Evolutionary conservation across 1,140 invertebrate species (phyloP).

Genomic region (Atta texana): DNA sequence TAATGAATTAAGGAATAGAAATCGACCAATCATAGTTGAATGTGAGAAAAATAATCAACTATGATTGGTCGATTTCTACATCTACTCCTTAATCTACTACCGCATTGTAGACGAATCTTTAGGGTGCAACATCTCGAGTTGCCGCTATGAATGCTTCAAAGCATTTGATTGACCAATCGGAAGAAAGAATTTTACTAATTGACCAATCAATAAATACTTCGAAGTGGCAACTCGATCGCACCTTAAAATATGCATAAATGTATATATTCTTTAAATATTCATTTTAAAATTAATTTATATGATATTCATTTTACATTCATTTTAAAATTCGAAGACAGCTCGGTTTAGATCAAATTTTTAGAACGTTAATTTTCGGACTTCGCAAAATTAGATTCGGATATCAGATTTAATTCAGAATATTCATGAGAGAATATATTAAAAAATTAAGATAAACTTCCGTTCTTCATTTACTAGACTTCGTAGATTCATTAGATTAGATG

Average conservation of each 20-base stretch:
- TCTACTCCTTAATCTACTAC: too few species aligned
- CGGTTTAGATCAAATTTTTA: neutral
- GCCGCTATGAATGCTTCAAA: too few species aligned
- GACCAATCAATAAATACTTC: too few species aligned
- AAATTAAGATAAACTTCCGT: neutral
- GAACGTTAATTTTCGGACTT: neutral
- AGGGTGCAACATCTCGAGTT: too few species aligned
- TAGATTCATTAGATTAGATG: neutral
- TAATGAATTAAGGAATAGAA: too few species aligned
- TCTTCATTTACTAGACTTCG: neutral
- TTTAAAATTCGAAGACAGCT: neutral
- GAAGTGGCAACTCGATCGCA: too few species aligned
- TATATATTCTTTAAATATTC: neutral
- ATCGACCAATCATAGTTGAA: too few species aligned
- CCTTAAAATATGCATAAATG: neutral
- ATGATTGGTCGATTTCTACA: too few species aligned
- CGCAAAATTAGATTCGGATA: neutral
- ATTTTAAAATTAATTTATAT: neutral
- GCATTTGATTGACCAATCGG: too few species aligned
- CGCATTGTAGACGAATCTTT: too few species aligned
- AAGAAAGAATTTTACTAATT: too few species aligned
- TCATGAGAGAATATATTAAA: neutral
- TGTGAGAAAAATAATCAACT: too few species aligned
- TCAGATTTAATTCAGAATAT: slow-evolving; percentile 2
- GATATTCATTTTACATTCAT: neutral